Percentiles rank a stretch among this genome's conserved stretches.
phyloP scores from a whole-genome alignment of 2,113 vertebrate species.

The Callorhinus ursinus region DNA sequence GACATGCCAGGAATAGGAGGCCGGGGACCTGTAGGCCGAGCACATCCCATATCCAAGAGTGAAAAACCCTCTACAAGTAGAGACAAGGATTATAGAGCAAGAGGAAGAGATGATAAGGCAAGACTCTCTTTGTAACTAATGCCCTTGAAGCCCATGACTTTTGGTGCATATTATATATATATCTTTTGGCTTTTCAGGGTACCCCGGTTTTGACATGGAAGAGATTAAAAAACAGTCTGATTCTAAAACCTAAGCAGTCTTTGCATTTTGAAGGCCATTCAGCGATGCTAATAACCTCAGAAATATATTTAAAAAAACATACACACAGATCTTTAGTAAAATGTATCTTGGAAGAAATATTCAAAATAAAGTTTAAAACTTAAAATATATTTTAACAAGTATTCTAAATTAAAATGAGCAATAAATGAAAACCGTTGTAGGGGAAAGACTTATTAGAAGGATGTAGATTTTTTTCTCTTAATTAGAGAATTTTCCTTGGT shows the following conservation, averaged over 20 bases:
- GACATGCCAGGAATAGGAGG: conserved; percentile 91
- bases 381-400: conserved; percentile 56
- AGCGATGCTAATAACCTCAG: neutral
- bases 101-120: conserved; percentile 94
- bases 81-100: conserved; percentile 85
- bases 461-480: conserved; percentile 54
- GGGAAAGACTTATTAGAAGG: conserved; percentile 19
- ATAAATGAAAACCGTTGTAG: conserved; percentile 40
- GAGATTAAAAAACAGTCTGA: neutral
- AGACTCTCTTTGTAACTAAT: conserved; percentile 17
- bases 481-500: neutral
- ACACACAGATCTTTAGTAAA: neutral
- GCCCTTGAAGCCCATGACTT: neutral
- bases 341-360: neutral
- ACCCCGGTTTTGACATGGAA: conserved; percentile 9
- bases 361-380: conserved; percentile 40
- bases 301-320: neutral
- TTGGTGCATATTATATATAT: neutral
- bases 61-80: conserved; percentile 87
- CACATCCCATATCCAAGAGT: conserved; percentile 86
- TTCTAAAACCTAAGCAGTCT: conserved; percentile 20
- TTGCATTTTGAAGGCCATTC: conserved; percentile 36
- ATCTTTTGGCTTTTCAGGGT: neutral
- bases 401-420: conserved; percentile 51
- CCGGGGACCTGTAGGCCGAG: conserved; percentile 88